These are phyloP conservation scores for Kryphioiulus occultus DNA, from an alignment of 2,888 invertebrate species.

Conservation along the genomic window DNA sequence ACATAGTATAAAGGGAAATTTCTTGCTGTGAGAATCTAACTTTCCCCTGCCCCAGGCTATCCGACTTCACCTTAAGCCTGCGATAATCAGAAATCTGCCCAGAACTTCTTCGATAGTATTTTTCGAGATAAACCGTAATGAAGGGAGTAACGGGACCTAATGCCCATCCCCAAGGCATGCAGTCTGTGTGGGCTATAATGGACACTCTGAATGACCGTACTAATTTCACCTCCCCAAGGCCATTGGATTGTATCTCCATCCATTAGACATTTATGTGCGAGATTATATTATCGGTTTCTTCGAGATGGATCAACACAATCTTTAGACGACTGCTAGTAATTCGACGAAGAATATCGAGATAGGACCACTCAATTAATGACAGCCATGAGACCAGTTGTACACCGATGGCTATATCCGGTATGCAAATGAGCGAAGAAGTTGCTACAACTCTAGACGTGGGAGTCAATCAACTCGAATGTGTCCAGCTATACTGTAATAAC, in stretches of 20 bases:
- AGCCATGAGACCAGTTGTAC: background rate
- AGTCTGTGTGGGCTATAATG: background rate
- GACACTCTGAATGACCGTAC: constrained; percentile 21
- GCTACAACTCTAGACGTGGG: background rate
- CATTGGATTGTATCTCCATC: background rate
- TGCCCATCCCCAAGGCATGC: background rate
- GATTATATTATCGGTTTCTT: background rate
- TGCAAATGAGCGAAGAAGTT: background rate
- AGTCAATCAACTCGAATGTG: background rate
- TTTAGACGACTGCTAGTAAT: background rate
- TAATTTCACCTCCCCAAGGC: constrained; percentile 28
- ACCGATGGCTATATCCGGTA: background rate
- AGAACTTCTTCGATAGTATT: background rate
- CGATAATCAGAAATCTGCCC: background rate
- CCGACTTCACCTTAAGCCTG: too few species aligned
- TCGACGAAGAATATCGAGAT: background rate
- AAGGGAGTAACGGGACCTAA: background rate
- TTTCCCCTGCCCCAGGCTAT: too few species aligned
- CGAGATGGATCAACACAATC: constrained; percentile 17
- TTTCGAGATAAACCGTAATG: constrained; percentile 3
- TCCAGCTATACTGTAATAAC: background rate
- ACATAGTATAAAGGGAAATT: too few species aligned
- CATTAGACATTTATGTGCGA: background rate
- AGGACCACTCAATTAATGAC: background rate
- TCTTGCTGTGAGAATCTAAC: too few species aligned